Conservation (phyloP, 2,113 vertebrate species). For the Proteles cristata region DNA sequence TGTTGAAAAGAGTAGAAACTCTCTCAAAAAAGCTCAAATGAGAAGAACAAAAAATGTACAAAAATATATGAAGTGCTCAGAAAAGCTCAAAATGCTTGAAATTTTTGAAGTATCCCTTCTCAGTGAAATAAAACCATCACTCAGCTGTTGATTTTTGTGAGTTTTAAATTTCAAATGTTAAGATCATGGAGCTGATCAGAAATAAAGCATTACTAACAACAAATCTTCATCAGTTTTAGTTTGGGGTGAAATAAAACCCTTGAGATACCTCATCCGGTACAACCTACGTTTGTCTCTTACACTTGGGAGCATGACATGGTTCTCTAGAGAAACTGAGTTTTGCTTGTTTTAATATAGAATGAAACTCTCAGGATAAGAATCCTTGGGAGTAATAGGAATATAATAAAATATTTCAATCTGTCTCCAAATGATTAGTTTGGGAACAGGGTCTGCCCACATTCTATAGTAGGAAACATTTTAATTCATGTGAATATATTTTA, state of each 20-base stretch:
- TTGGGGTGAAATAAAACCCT: background rate
- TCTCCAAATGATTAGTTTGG: slow-evolving; percentile 15
- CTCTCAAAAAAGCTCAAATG: background rate
- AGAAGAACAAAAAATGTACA: slow-evolving; percentile 1
- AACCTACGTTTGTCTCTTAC: background rate
- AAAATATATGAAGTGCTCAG: background rate
- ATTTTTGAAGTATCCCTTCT: background rate
- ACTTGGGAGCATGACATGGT: background rate
- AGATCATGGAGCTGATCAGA: background rate
- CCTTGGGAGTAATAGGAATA: slow-evolving; percentile 3
- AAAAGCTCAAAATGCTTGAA: background rate
- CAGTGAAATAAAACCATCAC: background rate
- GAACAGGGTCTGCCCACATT: background rate
- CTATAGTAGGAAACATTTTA: slow-evolving; percentile 22
- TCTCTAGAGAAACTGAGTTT: slow-evolving; percentile 13
- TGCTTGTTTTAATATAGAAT: background rate
- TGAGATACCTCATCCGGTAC: background rate
- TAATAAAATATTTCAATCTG: slow-evolving; percentile 46
- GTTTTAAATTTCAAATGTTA: background rate
- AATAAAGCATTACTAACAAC: background rate
- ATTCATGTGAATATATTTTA: slow-evolving; percentile 23
- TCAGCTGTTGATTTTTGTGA: background rate
- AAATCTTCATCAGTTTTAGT: background rate
- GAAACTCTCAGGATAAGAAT: slow-evolving; percentile 8
- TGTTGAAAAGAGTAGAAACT: background rate